Base-by-base conservation (phyloP, 2,888 invertebrate species). In the Watsonalla binaria region DNA sequence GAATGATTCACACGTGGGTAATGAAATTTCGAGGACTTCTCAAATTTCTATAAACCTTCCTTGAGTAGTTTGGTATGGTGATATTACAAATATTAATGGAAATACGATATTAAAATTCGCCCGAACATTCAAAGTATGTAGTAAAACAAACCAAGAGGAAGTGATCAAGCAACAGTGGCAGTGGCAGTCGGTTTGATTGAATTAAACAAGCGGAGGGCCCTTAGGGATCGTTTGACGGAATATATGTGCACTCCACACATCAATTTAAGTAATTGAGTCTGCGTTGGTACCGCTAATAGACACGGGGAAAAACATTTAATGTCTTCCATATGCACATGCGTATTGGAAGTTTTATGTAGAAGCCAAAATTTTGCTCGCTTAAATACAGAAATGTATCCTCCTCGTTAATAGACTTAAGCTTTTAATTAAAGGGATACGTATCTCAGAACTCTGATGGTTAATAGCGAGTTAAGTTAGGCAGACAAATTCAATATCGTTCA, bases 211-310 rank as follows among this genome's bases (percentile, higher is more conserved):
- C 73, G 70, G 73, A 78, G 77, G 80, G 76, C 78, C 82, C 85
- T 80, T 77, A 76, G 65, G 54, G 68, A 61, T 74, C 73, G 73
- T 81, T 77, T 70, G 74, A 71, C 73, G 64, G 80, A 78, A 86
- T 87, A 78, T 82, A 83, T 85, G 76, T 84, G 86, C 81, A 70
- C 74, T 66, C 74, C 75, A 87, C 87, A 88, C 84, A 89, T 85
- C 85, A 86, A 89, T 89, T 88, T 83, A 81, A 68, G 74, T 84
- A 87, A 89, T 89, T 87, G 86, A 79, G 74, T 63, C 55, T 15
- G 37, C 15, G 6, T 49, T 49, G 37, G 37, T 37, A 33, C 24
- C 5, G 46, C 15, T 5, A 8, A 47, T 39, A 8, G 37, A n/a
- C 37, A 6, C 37, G 15, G 6, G 13, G 5, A 15, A 37, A 49